Evolutionary conservation across 23 tunicate species (phyloP).

Genomic region (Diplosoma virens): DNA sequence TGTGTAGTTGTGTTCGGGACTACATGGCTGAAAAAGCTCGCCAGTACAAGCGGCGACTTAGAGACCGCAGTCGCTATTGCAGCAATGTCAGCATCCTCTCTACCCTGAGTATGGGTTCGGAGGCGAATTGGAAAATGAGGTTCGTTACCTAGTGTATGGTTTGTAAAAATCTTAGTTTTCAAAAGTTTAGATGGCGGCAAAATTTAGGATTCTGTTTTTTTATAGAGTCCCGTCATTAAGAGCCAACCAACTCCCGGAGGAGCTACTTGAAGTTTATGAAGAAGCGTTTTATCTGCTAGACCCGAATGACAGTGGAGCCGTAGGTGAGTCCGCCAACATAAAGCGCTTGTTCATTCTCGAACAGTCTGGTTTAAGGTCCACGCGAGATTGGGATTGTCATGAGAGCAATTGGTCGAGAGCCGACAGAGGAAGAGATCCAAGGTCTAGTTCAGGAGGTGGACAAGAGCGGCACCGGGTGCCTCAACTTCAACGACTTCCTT

Average conservation of each 20-base stretch:
- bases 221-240: conserved; percentile 83
- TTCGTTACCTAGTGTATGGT: too few species aligned
- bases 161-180: too few species aligned
- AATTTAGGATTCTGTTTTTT: too few species aligned
- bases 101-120: conserved; percentile 64
- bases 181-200: too few species aligned
- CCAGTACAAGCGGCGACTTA: conserved; percentile 53
- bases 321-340: conserved; percentile 30
- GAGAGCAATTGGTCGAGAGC: conserved; percentile 91
- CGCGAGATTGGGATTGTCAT: conserved; percentile 88
- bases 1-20: too few species aligned
- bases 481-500: conserved; percentile 85
- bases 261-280: conserved; percentile 83
- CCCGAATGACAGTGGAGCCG: conserved; percentile 79
- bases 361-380: conserved; percentile 38
- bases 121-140: conserved; percentile 96
- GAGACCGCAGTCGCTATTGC: conserved; percentile 81
- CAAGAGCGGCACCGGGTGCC: conserved; percentile 63
- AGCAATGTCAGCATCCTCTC: conserved; percentile 93
- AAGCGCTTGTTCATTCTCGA: too few species aligned
- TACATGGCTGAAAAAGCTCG: conserved; percentile 76
- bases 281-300: conserved; percentile 89
- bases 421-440: conserved; percentile 87
- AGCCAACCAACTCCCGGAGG: conserved; percentile 88
- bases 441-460: conserved; percentile 80